These are phyloP conservation scores for Gila robusta DNA, from an alignment of 2,797 vertebrate genomes.

Conservation along the genomic window DNA sequence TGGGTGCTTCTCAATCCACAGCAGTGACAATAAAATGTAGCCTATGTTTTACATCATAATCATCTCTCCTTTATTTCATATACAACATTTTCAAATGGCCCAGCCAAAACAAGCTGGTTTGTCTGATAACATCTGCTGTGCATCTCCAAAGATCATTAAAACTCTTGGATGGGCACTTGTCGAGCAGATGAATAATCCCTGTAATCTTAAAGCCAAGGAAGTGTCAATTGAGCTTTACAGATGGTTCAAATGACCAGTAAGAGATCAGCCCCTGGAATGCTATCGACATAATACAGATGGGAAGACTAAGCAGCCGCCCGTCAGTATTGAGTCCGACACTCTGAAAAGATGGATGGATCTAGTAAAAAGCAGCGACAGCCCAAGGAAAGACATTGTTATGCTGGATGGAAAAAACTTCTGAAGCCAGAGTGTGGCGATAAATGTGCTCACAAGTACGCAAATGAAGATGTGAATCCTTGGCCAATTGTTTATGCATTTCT, in stretches of 20 bases:
- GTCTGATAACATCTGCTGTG: not conserved
- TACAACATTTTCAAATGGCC: not conserved
- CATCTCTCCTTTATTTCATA: not conserved
- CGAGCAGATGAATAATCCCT: conserved; percentile 9
- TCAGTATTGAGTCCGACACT: conserved; percentile 71
- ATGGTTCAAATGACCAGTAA: conserved; percentile 14
- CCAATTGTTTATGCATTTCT: not conserved
- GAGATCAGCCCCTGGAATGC: conserved; percentile 33
- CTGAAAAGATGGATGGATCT: conserved; percentile 70
- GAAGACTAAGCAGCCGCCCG: not conserved
- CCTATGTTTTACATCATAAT: not conserved
- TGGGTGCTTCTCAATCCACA: not conserved
- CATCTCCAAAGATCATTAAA: not conserved
- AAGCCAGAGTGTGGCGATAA: not conserved
- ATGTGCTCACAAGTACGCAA: not conserved
- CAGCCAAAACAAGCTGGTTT: not conserved
- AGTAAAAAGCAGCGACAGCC: conserved; percentile 56
- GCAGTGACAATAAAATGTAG: not conserved
- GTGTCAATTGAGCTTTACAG: conserved; percentile 4
- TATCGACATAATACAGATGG: conserved; percentile 68
- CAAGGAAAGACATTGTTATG: conserved; percentile 57
- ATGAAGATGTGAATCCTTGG: not conserved
- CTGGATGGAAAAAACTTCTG: not conserved
- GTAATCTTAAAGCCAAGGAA: not conserved
- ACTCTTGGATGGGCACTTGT: not conserved